Base-by-base conservation (phyloP, 1,140 invertebrate genomes). In the Pogonognathellus flavescens region DNA sequence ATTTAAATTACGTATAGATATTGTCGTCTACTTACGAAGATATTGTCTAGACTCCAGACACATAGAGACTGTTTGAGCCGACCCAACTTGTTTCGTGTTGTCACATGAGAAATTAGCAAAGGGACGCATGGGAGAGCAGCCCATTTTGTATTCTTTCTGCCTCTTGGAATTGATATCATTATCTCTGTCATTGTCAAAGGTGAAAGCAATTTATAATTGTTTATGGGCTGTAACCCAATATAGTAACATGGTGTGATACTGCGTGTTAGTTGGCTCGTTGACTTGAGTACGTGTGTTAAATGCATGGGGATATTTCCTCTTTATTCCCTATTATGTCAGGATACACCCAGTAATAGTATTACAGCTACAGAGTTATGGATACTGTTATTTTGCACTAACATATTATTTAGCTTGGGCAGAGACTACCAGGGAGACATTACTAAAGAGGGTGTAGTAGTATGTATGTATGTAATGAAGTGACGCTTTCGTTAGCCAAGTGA, bases 111-210 rank as follows among this genome's bases (percentile, higher is more conserved):
- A n/a, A 76, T 76, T 76, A 76, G 25, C 53, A 57, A 57, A 16
- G 70, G 41, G 25, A 76, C 41, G 70, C 41, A 76, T 41, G 25
- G 11, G 41, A 50, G 31, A 49, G 7, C 16, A 8, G 70, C n/a
- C 16, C 16, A 76, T 76, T 76, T 16, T 41, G 66, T 31, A 31
- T 76, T 76, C 31, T 76, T 76, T 50, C n/a, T 13, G 31, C 5
- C n/a, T 76, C 70, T 50, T 31, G 70, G 70, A 76, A 76, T 50
- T 76, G 70, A 50, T 76, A 50, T 76, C 70, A 76, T 76, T 76
- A 76, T 76, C 70, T 76, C 70, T 49, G 70, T 76, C 70, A 76
- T 76, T 76, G 70, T 76, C 70, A 76, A 76, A 76, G 70, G 70
- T 76, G 41, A 76, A 76, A 76, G 70, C 41, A 76, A 76, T 76